These are phyloP conservation scores for Drosophila setifemur DNA, from an alignment of 1,140 invertebrate species.

Conservation along the genomic window DNA sequence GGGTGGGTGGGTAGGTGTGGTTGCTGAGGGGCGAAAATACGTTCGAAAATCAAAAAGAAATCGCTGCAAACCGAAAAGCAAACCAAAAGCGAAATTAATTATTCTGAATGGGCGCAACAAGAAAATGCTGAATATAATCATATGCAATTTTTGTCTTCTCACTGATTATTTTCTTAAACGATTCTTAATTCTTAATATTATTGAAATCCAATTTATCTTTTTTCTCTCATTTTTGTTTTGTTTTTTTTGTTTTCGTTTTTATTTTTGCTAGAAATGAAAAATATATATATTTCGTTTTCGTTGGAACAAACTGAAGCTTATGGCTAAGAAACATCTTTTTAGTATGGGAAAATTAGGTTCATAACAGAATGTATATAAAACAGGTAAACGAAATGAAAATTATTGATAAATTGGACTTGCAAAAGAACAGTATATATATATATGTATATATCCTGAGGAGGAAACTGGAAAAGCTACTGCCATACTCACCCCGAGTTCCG, in stretches of 20 bases:
- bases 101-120: slow-evolving; percentile 57
- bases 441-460: slow-evolving; percentile 7
- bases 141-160: slow-evolving; percentile 73
- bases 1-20: neutral
- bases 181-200: slow-evolving; percentile 63
- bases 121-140: slow-evolving; percentile 74
- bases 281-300: too few relatives aligned
- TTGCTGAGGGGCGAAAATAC: neutral
- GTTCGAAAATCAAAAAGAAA: slow-evolving; percentile 27
- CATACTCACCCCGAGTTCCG: slow-evolving; percentile 41
- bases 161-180: slow-evolving; percentile 46
- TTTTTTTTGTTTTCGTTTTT: neutral
- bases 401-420: slow-evolving; percentile 54
- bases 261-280: slow-evolving; percentile 42
- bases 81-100: slow-evolving; percentile 26
- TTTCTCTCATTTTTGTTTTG: slow-evolving; percentile 9
- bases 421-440: slow-evolving; percentile 27
- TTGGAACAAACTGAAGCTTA: slow-evolving; percentile 73
- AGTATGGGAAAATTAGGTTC: slow-evolving; percentile 60
- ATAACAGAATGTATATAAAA: slow-evolving; percentile 22
- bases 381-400: slow-evolving; percentile 24
- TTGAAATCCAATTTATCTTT: slow-evolving; percentile 50
- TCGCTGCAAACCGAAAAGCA: slow-evolving; percentile 3
- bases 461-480: slow-evolving; percentile 7
- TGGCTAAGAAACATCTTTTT: slow-evolving; percentile 60